Evolutionary conservation across 1,140 invertebrate genomes (phyloP).

Genomic region (Aphidius gifuensis): DNA sequence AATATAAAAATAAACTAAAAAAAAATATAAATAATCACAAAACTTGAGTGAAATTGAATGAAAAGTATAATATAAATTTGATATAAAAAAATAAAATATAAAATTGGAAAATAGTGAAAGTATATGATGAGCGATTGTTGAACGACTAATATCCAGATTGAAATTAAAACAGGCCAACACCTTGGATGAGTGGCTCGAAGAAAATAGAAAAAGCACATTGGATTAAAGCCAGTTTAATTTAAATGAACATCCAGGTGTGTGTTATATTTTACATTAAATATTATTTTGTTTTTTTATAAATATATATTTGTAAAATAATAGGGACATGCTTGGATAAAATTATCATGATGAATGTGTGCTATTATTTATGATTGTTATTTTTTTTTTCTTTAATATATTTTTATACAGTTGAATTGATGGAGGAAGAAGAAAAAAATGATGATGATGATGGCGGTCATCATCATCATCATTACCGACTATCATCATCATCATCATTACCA

Average conservation of each 20-base stretch:
- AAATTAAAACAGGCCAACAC: no score
- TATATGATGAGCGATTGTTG: background rate
- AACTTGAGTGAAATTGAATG: no score
- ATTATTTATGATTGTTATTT: constrained; percentile 23
- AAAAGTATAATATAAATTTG: no score
- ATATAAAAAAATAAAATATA: no score
- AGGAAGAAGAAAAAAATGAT: background rate
- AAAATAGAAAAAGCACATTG: constrained; percentile 19
- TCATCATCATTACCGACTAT: constrained; percentile 26
- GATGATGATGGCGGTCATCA: constrained; percentile 25
- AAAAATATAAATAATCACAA: no score
- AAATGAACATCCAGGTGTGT: constrained; percentile 2
- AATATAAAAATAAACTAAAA: no score
- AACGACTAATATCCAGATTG: background rate
- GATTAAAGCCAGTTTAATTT: constrained; percentile 23
- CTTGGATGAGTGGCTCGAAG: background rate
- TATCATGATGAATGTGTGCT: background rate
- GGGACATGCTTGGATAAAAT: no score
- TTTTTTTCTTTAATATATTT: constrained; percentile 9
- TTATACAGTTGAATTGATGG: background rate
- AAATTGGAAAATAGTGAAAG: no score
- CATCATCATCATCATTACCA: constrained; percentile 22
- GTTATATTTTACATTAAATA: background rate
- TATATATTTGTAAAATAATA: no score
- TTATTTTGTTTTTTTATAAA: background rate